These are phyloP conservation scores for Serrognathus titanus DNA, from an alignment of 2,888 invertebrate species.

Conservation along the genomic window DNA sequence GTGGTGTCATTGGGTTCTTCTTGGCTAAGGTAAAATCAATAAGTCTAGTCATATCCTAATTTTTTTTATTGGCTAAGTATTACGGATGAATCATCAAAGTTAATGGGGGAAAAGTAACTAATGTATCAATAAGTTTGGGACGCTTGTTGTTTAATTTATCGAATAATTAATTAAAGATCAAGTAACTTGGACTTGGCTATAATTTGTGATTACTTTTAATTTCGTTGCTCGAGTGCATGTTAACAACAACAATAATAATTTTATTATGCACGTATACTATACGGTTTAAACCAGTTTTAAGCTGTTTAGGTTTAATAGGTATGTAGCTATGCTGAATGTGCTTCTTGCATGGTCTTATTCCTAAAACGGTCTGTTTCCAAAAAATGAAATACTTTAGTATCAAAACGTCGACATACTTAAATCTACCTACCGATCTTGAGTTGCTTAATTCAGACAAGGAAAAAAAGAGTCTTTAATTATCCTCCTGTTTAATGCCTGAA, in stretches of 20 bases:
- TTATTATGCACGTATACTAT: slow-evolving; percentile 8
- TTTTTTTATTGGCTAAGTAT: neutral
- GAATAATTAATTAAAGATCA: no score
- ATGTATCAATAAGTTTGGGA: no score
- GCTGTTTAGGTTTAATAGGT: slow-evolving; percentile 1
- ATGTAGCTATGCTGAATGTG: slow-evolving; percentile 9
- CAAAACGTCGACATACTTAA: no score
- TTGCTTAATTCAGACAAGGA: no score
- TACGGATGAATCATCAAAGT: neutral
- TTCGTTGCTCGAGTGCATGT: neutral
- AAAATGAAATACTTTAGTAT: neutral
- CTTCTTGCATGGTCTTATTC: slow-evolving; percentile 15
- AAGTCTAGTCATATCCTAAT: slow-evolving; percentile 9
- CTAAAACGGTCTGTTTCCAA: slow-evolving; percentile 15
- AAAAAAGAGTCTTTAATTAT: no score
- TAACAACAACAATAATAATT: neutral
- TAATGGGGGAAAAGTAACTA: neutral
- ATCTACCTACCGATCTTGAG: no score
- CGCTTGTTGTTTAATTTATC: neutral
- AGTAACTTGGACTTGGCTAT: no score
- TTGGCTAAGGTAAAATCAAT: slow-evolving; percentile 19
- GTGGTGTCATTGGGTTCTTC: slow-evolving; percentile 14
- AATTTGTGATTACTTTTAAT: no score
- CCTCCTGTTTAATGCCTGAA: no score
- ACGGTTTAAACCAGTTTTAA: slow-evolving; percentile 13